A percentile compares a stretch with the other conserved stretches of the same genome.
These are phyloP conservation scores for Potorous gilbertii DNA, from an alignment of 2,797 vertebrate species.

Conservation along the genomic window DNA sequence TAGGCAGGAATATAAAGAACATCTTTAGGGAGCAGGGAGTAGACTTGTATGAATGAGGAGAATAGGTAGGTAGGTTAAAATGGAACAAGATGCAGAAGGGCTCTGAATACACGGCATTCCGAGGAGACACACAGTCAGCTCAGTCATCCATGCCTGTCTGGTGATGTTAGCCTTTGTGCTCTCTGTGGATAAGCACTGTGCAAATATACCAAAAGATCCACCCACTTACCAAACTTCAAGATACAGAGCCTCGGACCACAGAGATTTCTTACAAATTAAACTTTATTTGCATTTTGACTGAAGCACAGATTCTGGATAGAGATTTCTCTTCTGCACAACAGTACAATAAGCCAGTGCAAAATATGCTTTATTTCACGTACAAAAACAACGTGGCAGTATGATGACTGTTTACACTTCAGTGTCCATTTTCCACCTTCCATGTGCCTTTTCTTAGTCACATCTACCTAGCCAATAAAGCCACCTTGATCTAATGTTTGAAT, in stretches of 20 bases:
- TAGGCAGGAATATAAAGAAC: neutral
- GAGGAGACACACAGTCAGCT: neutral
- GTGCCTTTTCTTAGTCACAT: accelerated
- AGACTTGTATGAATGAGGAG: neutral
- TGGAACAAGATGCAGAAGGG: neutral
- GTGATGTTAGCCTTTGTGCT: neutral
- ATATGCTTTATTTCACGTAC: constrained; percentile 83
- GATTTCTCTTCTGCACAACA: constrained; percentile 79
- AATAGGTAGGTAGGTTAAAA: neutral
- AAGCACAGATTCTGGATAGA: constrained; percentile 83
- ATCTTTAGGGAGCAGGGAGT: neutral
- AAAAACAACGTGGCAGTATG: constrained; percentile 81
- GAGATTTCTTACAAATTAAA: constrained; percentile 82
- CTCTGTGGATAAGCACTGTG: neutral
- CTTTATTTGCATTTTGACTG: constrained; percentile 85
- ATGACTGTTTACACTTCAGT: constrained; percentile 65
- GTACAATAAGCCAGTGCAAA: constrained; percentile 86
- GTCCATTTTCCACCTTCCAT: constrained; percentile 62
- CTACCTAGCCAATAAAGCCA: neutral
- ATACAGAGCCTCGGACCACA: neutral
- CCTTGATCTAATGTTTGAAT: constrained; percentile 24
- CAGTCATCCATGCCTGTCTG: neutral
- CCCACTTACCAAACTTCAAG: neutral
- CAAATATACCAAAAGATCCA: neutral
- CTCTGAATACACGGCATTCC: neutral